Evolutionary conservation across 2,888 invertebrate genomes (phyloP).

Genomic region (Meiosimyza platycephala): DNA sequence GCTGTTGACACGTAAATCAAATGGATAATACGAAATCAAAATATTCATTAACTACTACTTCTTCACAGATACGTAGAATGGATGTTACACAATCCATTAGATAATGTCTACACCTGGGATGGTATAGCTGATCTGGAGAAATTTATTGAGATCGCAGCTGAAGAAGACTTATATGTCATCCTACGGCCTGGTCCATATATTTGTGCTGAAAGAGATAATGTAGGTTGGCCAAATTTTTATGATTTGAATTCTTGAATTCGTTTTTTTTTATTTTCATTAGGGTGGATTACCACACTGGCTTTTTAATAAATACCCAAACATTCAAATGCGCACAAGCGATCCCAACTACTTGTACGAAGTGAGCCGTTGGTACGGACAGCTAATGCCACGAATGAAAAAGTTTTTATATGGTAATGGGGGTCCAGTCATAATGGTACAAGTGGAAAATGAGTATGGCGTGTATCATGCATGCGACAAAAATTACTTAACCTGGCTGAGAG

Average conservation of each 20-base stretch:
- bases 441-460: constrained; percentile 93
- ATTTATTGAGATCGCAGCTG: constrained; percentile 79
- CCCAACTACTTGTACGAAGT: constrained; percentile 70
- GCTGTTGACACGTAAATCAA: constrained; percentile 81
- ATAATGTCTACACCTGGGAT: constrained; percentile 74
- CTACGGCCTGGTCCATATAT: constrained; percentile 91
- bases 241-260: not conserved
- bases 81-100: constrained; percentile 86
- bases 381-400: constrained; percentile 69
- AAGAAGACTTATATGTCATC: constrained; percentile 83
- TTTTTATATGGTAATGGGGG: constrained; percentile 78
- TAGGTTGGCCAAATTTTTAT: constrained; percentile 49
- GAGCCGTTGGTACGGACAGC: constrained; percentile 68
- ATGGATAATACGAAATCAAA: not conserved
- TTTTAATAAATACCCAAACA: constrained; percentile 70
- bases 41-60: not conserved
- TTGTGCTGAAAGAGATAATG: constrained; percentile 88
- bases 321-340: constrained; percentile 75
- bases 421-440: constrained; percentile 85
- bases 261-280: constrained; percentile 66
- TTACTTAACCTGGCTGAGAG: constrained; percentile 77
- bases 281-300: constrained; percentile 85
- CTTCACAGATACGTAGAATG: constrained; percentile 82
- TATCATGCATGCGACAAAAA: constrained; percentile 76
- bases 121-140: constrained; percentile 76